Percentiles rank a stretch among this genome's conserved stretches.
These are phyloP conservation scores for Bostrychus sinensis DNA, from an alignment of 2,113 vertebrate species.

Conservation along the genomic window DNA sequence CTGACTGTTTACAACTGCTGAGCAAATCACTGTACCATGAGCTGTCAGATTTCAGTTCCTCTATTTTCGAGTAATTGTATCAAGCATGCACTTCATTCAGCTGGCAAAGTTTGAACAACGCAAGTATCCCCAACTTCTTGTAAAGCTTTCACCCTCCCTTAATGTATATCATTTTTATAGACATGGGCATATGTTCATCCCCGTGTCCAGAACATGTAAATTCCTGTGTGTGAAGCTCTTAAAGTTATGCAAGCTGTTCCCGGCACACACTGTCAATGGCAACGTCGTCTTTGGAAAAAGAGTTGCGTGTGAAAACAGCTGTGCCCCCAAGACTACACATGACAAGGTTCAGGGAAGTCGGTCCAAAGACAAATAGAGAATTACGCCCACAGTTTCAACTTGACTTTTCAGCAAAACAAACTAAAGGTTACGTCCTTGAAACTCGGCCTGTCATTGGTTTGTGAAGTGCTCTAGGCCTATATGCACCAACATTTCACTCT, in stretches of 20 bases:
- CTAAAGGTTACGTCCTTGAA: constrained; percentile 70
- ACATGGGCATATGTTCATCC: constrained; percentile 1
- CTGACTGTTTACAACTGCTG: background rate
- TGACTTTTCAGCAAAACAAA: constrained; percentile 58
- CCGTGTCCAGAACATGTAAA: constrained; percentile 64
- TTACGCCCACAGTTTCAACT: constrained; percentile 57
- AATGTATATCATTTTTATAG: background rate
- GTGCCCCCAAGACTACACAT: constrained; percentile 49
- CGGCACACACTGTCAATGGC: constrained; percentile 39
- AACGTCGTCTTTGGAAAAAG: constrained; percentile 13
- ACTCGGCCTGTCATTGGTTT: constrained; percentile 54
- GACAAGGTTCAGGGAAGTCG: constrained; percentile 52
- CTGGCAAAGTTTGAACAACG: background rate
- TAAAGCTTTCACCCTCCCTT: background rate
- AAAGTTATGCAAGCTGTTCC: constrained; percentile 64
- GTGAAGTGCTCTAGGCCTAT: constrained; percentile 40
- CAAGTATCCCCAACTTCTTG: background rate
- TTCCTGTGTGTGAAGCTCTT: constrained; percentile 67
- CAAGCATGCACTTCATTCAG: background rate
- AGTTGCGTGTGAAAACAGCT: constrained; percentile 25
- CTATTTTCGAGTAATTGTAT: no score
- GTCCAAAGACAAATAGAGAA: constrained; percentile 59
- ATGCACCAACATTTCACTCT: constrained; percentile 34
- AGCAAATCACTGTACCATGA: background rate
- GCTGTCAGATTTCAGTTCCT: background rate